A percentile compares a stretch with the other conserved stretches of the same genome.
Conservation (phyloP, 1,140 invertebrate genomes). For the Heliothis virescens region DNA sequence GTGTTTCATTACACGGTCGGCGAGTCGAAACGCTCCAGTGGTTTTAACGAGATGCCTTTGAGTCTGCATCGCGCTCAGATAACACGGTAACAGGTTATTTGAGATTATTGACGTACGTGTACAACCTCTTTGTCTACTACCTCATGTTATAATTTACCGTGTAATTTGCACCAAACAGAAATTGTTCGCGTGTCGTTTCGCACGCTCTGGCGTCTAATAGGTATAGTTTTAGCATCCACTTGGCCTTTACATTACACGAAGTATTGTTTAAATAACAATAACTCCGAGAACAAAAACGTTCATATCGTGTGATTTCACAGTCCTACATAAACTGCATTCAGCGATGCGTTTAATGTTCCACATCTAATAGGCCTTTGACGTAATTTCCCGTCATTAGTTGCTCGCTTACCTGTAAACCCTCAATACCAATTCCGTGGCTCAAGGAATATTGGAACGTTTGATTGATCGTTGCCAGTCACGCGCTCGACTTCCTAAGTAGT, state of each 20-base stretch:
- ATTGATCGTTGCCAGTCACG: conserved; percentile 63
- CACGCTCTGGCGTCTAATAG: no score
- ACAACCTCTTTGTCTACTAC: conserved; percentile 25
- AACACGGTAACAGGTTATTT: conserved; percentile 55
- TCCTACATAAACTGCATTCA: conserved; percentile 19
- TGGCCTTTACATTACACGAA: conserved; percentile 1
- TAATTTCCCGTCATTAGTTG: conserved; percentile 35
- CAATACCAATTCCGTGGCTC: conserved; percentile 28
- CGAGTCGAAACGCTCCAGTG: conserved; percentile 75
- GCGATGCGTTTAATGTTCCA: conserved; percentile 29
- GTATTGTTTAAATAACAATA: neutral
- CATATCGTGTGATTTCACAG: neutral
- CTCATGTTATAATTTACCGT: conserved; percentile 2
- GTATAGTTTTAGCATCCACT: conserved; percentile 4
- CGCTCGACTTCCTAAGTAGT: conserved; percentile 41
- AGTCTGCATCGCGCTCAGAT: conserved; percentile 64
- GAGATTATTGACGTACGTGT: conserved; percentile 48
- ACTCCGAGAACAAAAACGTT: neutral
- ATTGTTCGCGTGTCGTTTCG: neutral
- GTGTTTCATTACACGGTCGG: conserved; percentile 82
- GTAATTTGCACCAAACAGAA: conserved; percentile 9
- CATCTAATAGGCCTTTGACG: conserved; percentile 32
- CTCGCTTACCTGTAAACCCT: conserved; percentile 28
- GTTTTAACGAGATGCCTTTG: conserved; percentile 75
- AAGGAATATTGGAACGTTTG: conserved; percentile 45